These are phyloP conservation scores for Micromussa lordhowensis DNA, from an alignment of 92 coral and sea anemone species.

Conservation along the genomic window DNA sequence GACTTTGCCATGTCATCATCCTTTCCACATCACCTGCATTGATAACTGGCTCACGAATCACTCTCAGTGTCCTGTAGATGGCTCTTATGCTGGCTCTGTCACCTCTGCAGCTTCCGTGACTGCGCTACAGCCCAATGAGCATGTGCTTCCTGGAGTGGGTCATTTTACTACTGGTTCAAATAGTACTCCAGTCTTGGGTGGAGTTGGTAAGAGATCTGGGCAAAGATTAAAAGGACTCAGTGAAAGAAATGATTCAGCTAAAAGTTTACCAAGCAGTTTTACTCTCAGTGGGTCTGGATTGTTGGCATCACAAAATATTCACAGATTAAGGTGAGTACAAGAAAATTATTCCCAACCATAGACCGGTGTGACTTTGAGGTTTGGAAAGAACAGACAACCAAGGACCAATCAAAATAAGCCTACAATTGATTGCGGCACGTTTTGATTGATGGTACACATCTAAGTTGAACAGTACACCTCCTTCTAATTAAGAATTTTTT, in stretches of 20 bases:
- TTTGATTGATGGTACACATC: no score
- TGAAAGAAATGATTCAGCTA: slow-evolving; percentile 35
- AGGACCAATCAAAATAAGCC: no score
- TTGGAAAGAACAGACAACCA: no score
- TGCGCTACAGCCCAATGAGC: slow-evolving; percentile 3
- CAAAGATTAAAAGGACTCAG: slow-evolving; percentile 38
- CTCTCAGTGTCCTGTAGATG: slow-evolving; percentile 92
- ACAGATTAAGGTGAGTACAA: slow-evolving; percentile 35
- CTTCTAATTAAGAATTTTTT: no score
- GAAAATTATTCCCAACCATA: no score
- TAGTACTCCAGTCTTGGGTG: slow-evolving; percentile 20
- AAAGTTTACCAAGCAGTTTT: slow-evolving; percentile 74
- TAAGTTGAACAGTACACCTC: no score
- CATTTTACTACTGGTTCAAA: not conserved
- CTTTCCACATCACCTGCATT: slow-evolving; percentile 90
- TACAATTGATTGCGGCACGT: no score
- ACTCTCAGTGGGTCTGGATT: slow-evolving; percentile 84
- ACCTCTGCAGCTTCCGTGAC: slow-evolving; percentile 8
- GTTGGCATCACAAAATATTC: slow-evolving; percentile 45
- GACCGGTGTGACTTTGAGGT: no score
- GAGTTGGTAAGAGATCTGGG: slow-evolving; percentile 54
- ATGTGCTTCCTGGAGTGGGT: slow-evolving; percentile 6
- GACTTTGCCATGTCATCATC: slow-evolving; percentile 85
- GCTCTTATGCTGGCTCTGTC: slow-evolving; percentile 58
- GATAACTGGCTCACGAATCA: slow-evolving; percentile 94